A percentile compares a stretch with the other conserved stretches of the same genome.
These are phyloP conservation scores for Cassiopea xamachana DNA, from an alignment of 30 jellyfish, hydroid and myxozoan genomes.

Conservation along the genomic window DNA sequence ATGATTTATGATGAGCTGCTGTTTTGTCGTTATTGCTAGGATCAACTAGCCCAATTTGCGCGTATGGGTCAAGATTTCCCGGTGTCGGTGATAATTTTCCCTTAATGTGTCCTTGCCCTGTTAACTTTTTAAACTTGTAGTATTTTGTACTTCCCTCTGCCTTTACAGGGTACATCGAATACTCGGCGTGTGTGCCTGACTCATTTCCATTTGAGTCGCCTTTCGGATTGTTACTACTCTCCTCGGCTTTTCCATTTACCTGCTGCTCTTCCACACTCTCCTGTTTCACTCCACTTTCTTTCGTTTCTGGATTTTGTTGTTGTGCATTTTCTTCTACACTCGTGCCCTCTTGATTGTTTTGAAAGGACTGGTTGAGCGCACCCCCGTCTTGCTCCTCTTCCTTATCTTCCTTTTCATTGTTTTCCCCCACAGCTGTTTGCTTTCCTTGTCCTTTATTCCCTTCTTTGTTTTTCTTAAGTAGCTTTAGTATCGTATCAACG, in stretches of 20 bases:
- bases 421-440: conserved; percentile 2
- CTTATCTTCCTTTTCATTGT: conserved; percentile 41
- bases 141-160: conserved; percentile 31
- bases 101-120: conserved; percentile 32
- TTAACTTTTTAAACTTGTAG: conserved; percentile 53
- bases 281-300: conserved; percentile 17
- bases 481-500: conserved; percentile 72
- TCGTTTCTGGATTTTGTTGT: conserved; percentile 39
- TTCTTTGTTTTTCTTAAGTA: conserved; percentile 73
- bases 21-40: conserved; percentile 74
- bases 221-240: neutral
- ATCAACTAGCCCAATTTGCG: conserved; percentile 81
- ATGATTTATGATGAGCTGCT: conserved; percentile 53
- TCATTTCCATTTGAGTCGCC: conserved; percentile 9
- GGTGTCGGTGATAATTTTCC: conserved; percentile 13
- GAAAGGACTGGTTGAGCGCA: conserved; percentile 47
- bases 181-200: conserved; percentile 41
- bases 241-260: conserved; percentile 6
- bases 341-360: conserved; percentile 19
- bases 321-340: conserved; percentile 25
- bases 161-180: conserved; percentile 44
- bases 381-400: conserved; percentile 63
- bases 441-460: conserved; percentile 3
- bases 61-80: conserved; percentile 64
- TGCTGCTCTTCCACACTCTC: conserved; percentile 1